Evolutionary conservation across 2,797 vertebrate species (phyloP).

Genomic region (Acestrorhynchus altus): DNA sequence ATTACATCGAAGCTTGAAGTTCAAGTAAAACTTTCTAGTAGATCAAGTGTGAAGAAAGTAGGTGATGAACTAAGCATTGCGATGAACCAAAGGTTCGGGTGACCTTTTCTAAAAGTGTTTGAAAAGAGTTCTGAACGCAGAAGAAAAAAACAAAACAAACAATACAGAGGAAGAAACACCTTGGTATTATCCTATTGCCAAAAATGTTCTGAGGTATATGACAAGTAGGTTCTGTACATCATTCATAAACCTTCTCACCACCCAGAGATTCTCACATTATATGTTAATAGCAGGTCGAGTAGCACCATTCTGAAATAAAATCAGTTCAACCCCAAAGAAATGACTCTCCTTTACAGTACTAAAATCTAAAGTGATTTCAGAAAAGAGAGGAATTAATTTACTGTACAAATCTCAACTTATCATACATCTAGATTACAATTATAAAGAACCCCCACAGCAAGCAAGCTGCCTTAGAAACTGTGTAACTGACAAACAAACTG

Average conservation of each 20-base stretch:
- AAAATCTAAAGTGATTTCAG: slow-evolving; percentile 89
- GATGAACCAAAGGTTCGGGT: slow-evolving; percentile 65
- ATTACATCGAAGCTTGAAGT: slow-evolving; percentile 84
- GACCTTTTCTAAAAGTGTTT: slow-evolving; percentile 69
- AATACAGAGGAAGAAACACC: slow-evolving; percentile 76
- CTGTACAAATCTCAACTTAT: slow-evolving; percentile 93
- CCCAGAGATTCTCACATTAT: slow-evolving; percentile 90
- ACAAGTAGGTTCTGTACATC: slow-evolving; percentile 92
- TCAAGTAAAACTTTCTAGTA: slow-evolving; percentile 92
- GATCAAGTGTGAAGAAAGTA: slow-evolving; percentile 85
- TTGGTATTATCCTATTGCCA: slow-evolving; percentile 92
- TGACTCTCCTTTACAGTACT: slow-evolving; percentile 89
- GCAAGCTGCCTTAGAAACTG: slow-evolving; percentile 91
- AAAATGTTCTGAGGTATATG: slow-evolving; percentile 99
- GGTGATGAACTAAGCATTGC: slow-evolving; percentile 74
- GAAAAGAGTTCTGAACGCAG: slow-evolving; percentile 74
- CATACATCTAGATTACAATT: slow-evolving; percentile 88
- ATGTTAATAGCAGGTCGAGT: slow-evolving; percentile 89
- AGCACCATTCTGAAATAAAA: slow-evolving; percentile 95
- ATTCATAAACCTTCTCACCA: slow-evolving; percentile 86
- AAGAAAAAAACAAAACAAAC: slow-evolving; percentile 64
- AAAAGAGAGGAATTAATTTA: slow-evolving; percentile 93
- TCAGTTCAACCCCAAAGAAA: slow-evolving; percentile 83
- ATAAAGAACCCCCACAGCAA: slow-evolving; percentile 91
- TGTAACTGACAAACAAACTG: slow-evolving; percentile 80